Base-by-base conservation (phyloP, 2,113 vertebrate species). In the Etia nguti region DNA sequence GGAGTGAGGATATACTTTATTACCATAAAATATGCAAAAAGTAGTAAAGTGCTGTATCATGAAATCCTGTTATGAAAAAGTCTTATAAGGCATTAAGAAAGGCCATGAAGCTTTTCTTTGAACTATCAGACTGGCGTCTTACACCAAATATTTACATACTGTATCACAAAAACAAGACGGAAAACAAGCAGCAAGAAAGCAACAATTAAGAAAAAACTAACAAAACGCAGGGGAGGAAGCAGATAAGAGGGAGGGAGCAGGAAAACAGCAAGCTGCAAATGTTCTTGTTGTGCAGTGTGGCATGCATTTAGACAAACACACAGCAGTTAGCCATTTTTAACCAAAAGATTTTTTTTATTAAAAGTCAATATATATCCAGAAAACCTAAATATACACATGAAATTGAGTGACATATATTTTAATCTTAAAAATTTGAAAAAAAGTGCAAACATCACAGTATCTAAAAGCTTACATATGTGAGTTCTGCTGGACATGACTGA, bases 401-500 rank as follows among this genome's bases (percentile, higher is more conserved):
- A 83, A 65, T 22, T 13, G 1, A 75, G 4, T 10, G 12, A 79
- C 38, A 75, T 46, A 75, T 6, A 52, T 38, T 34, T 38, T 56
- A 0, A 26, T 15, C 57, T 54, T 13, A 50, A 90, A 68, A 36
- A 3, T 36, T 26, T 41, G 24, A 36, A 31, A 59, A 54, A 91
- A 91, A 93, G 94, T 96, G 94, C 94, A 90, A 90, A 89, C 31
- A 79, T 90, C 91, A 91, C 88, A 93, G 87, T 52, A 87, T 88
- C 55, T 57, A 86, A 83, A 59, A 79, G n/a, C 20, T 81, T 41
- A 81, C 10, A 7, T 10, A 26, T 31, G 13, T 38, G 11, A 10
- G 18, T 52, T 85, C 11, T 50, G n/a, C 56, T 50, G 56, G 46
- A 22, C 48, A 2, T 22, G 4, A 84, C 11, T 56, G 13, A 20